phyloP scores from a whole-genome alignment of 2,113 vertebrate species.

The Neogale vison region DNA sequence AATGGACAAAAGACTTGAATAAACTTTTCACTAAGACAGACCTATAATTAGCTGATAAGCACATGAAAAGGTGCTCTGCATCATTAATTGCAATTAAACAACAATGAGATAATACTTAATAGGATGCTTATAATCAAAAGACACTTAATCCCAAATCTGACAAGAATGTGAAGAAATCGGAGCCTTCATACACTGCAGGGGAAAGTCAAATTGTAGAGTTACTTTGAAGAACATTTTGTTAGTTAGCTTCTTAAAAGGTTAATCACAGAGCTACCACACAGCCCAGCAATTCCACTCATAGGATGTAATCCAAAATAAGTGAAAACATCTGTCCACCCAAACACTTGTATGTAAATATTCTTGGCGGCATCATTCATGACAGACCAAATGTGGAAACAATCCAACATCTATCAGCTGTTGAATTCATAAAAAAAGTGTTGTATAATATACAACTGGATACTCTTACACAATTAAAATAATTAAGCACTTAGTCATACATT shows the following conservation, averaged over 20 bases:
- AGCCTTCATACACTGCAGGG: background rate
- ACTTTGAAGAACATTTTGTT: background rate
- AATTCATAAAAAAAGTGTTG: background rate
- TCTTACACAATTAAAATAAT: background rate
- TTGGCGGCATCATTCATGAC: background rate
- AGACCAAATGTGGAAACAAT: background rate
- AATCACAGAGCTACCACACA: background rate
- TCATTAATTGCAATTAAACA: background rate
- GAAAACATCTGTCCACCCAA: background rate
- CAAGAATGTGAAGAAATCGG: background rate
- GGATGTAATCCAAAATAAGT: background rate
- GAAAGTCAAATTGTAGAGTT: background rate
- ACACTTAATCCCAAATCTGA: background rate
- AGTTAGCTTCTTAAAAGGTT: slow-evolving; percentile 30
- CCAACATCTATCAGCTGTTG: background rate
- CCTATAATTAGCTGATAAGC: background rate
- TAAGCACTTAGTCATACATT: background rate
- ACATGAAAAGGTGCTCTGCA: background rate
- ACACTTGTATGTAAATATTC: background rate
- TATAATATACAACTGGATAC: background rate
- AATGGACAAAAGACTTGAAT: background rate
- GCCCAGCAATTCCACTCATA: background rate
- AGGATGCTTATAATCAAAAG: background rate
- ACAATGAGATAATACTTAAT: background rate
- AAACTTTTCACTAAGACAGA: background rate